A percentile compares a stretch with the other conserved stretches of the same genome.
phyloP scores from a whole-genome alignment of 2,797 vertebrate species.

The Acropternis orthonyx region DNA sequence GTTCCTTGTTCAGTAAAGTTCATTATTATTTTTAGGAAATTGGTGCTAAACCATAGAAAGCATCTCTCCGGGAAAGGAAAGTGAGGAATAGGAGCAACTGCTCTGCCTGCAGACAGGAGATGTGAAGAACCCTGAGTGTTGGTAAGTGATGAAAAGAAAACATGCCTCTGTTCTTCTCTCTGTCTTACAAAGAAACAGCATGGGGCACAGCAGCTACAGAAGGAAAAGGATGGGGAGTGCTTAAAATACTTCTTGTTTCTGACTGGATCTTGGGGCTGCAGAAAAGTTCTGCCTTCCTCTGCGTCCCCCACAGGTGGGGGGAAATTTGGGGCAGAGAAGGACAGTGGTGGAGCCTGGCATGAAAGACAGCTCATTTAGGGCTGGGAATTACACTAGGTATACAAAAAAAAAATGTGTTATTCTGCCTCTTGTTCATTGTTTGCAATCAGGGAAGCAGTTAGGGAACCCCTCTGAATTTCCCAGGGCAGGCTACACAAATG shows the following conservation, averaged over 20 bases:
- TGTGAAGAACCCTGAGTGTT: background rate
- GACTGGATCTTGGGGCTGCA: background rate
- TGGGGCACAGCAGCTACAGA: constrained; percentile 16
- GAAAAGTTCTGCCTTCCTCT: background rate
- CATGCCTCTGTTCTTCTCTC: background rate
- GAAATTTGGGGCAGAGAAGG: background rate
- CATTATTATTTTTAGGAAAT: background rate
- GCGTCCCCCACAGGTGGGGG: background rate
- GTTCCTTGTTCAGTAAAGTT: background rate
- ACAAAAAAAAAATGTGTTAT: background rate
- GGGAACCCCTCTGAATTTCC: background rate
- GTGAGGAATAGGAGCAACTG: background rate
- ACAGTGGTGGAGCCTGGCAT: background rate
- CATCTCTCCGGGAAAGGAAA: background rate
- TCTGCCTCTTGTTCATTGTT: background rate
- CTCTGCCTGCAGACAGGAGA: background rate
- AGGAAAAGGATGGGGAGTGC: background rate
- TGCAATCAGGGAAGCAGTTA: background rate
- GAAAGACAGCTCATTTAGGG: background rate
- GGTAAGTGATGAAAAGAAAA: background rate
- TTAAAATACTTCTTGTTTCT: background rate
- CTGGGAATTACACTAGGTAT: background rate
- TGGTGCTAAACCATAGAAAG: background rate
- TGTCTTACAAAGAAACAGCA: background rate
- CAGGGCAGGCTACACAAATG: background rate